Evolutionary conservation across 1,140 invertebrate genomes (phyloP).

Genomic region (Gryllus bimaculatus): DNA sequence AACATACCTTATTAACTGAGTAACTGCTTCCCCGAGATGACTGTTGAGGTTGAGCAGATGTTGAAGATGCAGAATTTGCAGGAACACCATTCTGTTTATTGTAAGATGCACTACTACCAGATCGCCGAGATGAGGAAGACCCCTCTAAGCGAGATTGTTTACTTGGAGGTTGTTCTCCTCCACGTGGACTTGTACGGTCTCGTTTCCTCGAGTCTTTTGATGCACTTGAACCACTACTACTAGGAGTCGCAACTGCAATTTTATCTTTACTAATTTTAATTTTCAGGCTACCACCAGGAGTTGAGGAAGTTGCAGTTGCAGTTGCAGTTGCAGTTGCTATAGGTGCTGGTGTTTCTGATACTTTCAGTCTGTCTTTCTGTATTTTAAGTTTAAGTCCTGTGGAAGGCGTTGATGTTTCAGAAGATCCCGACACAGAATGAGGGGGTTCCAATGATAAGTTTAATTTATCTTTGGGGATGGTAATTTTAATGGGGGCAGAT

Average conservation of each 20-base stretch:
- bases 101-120: not conserved
- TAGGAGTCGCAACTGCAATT: slow-evolving; percentile 37
- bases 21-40: not conserved
- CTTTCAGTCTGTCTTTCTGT: slow-evolving; percentile 47
- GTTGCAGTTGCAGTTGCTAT: slow-evolving; percentile 25
- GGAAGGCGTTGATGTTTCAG: not conserved
- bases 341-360: slow-evolving; percentile 28
- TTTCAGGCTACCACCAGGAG: slow-evolving; percentile 25
- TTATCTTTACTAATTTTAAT: slow-evolving; percentile 28
- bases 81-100: slow-evolving; percentile 22
- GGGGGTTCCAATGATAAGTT: slow-evolving; percentile 30
- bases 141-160: slow-evolving; percentile 15
- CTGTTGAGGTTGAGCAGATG: not conserved
- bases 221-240: slow-evolving; percentile 19
- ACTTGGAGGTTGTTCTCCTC: slow-evolving; percentile 23
- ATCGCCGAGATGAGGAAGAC: slow-evolving; percentile 8
- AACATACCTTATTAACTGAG: not conserved
- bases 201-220: slow-evolving; percentile 24
- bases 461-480: slow-evolving; percentile 54
- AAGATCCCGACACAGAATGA: slow-evolving; percentile 20
- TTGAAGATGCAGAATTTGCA: not conserved
- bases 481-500: slow-evolving; percentile 49
- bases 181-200: slow-evolving; percentile 23
- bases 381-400: slow-evolving; percentile 52
- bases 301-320: slow-evolving; percentile 24